Evolutionary conservation across 2,797 vertebrate genomes (phyloP).

Genomic region (Tauraco hartlaubi): DNA sequence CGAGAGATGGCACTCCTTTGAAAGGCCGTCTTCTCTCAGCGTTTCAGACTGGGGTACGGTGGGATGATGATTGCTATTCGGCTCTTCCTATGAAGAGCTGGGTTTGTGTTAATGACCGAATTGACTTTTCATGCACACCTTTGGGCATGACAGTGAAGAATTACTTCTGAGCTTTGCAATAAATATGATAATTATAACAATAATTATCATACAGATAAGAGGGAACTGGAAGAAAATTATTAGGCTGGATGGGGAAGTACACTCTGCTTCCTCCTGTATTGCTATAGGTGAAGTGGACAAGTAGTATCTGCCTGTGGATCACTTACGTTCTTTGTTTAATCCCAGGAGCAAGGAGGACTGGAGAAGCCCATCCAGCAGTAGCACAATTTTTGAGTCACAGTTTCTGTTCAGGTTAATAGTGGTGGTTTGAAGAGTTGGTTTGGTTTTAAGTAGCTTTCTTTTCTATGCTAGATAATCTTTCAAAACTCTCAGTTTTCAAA

Average conservation of each 20-base stretch:
- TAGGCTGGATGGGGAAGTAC: neutral
- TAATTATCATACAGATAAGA: neutral
- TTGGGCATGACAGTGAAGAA: neutral
- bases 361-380: neutral
- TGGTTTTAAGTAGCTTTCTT: fast-evolving
- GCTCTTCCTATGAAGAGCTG: neutral
- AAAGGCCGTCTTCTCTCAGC: neutral
- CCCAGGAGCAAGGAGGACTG: neutral
- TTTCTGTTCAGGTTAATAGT: neutral
- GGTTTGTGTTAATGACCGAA: neutral
- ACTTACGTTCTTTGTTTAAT: neutral
- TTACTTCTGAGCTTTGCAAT: neutral
- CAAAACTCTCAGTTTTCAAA: neutral
- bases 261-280: neutral
- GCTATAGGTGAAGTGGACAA: neutral
- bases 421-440: neutral
- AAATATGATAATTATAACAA: conserved; percentile 7
- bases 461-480: neutral
- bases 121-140: neutral
- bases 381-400: neutral
- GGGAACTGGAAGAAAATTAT: neutral
- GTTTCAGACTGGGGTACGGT: neutral
- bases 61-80: neutral
- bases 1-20: neutral
- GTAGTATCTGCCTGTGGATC: neutral